phyloP scores from a whole-genome alignment of 2,113 vertebrate species.

The Pelobates fuscus region DNA sequence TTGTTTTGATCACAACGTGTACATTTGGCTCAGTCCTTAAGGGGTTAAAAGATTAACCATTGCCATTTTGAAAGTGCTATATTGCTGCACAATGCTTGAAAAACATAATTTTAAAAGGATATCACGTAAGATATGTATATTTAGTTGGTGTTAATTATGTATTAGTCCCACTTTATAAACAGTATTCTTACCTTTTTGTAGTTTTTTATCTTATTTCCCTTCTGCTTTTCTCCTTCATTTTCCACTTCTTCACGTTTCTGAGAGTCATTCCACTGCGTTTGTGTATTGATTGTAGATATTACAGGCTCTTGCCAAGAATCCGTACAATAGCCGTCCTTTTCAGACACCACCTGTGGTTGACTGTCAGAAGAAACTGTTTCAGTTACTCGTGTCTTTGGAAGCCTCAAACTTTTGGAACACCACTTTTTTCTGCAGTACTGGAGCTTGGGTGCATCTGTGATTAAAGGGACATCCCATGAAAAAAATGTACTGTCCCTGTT shows the following conservation, averaged over 20 bases:
- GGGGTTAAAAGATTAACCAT: too few relatives aligned
- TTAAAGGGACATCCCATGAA: conserved; percentile 38
- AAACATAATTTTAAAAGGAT: too few relatives aligned
- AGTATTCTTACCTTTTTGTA: conserved; percentile 37
- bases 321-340: background rate
- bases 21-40: too few relatives aligned
- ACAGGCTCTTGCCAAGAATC: conserved; percentile 6
- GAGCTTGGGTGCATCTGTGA: conserved; percentile 33
- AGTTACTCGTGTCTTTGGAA: conserved; percentile 21
- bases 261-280: background rate
- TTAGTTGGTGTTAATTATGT: too few relatives aligned
- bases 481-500: conserved; percentile 14
- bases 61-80: too few relatives aligned
- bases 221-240: conserved; percentile 30
- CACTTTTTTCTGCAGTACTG: conserved; percentile 32
- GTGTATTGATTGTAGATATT: background rate
- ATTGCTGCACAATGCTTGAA: too few relatives aligned
- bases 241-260: background rate
- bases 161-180: too few relatives aligned
- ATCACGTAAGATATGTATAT: too few relatives aligned
- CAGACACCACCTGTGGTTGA: background rate
- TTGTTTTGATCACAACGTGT: too few relatives aligned
- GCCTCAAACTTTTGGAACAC: conserved; percentile 30
- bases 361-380: background rate
- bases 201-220: conserved; percentile 35